phyloP scores from a whole-genome alignment of 1,140 invertebrate genomes.

The Thaumetopoea pityocampa region DNA sequence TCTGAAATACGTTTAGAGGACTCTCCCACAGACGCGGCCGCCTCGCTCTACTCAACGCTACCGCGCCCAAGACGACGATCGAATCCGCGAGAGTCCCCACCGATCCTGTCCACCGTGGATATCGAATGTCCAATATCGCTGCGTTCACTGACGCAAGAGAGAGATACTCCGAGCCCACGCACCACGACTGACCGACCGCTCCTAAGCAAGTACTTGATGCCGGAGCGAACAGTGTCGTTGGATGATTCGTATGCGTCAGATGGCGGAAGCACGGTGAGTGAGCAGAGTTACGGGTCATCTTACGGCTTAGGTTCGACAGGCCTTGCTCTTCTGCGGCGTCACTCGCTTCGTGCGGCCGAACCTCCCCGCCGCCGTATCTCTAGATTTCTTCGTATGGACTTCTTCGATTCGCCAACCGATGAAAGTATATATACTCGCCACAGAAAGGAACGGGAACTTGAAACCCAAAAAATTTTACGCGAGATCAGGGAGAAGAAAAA shows the following conservation, averaged over 20 bases:
- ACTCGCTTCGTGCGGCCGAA: constrained; percentile 51
- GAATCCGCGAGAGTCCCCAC: constrained; percentile 14
- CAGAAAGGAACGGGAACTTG: constrained; percentile 80
- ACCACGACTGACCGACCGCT: constrained; percentile 73
- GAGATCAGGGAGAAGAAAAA: constrained; percentile 80
- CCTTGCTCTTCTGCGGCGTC: constrained; percentile 59
- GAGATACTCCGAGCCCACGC: constrained; percentile 23
- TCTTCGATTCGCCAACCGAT: constrained; percentile 84
- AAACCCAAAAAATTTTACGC: constrained; percentile 79
- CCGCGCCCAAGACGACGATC: constrained; percentile 42
- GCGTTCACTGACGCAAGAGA: neutral
- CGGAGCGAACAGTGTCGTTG: constrained; percentile 42
- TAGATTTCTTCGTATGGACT: constrained; percentile 85
- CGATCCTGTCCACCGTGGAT: constrained; percentile 5
- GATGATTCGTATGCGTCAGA: constrained; percentile 54
- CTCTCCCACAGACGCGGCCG: constrained; percentile 3
- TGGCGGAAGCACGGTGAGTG: constrained; percentile 46
- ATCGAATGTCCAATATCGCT: constrained; percentile 11
- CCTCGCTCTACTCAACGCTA: constrained; percentile 42
- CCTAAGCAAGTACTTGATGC: constrained; percentile 76
- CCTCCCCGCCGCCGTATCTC: constrained; percentile 79
- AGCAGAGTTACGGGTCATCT: constrained; percentile 62
- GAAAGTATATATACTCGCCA: constrained; percentile 83
- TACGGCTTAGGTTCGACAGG: constrained; percentile 38
- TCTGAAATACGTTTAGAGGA: too few species aligned